phyloP scores from a whole-genome alignment of 1,140 invertebrate species.

The Brachionus koreanus region DNA sequence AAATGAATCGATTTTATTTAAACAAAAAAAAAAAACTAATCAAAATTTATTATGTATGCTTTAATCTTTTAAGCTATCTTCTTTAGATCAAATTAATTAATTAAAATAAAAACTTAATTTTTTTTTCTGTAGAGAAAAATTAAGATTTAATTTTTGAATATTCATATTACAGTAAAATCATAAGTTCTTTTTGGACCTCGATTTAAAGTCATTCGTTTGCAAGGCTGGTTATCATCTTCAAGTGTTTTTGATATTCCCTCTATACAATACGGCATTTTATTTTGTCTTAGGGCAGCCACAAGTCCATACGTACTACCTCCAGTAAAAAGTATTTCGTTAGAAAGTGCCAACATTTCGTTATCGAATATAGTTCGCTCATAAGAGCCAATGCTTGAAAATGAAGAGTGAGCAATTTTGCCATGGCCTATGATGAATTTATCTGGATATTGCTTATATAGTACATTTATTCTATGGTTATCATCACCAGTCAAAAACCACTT shows the following conservation, averaged over 20 bases:
- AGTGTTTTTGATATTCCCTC: neutral
- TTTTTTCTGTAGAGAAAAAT: neutral
- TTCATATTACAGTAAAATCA: neutral
- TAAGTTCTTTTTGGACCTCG: slow-evolving; percentile 7
- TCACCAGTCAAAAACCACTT: slow-evolving; percentile 9
- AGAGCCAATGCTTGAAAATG: neutral
- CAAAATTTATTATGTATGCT: neutral
- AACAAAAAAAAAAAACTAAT: neutral
- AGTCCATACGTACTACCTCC: slow-evolving; percentile 27
- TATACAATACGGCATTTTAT: slow-evolving; percentile 1
- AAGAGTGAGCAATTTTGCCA: neutral
- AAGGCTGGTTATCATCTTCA: neutral
- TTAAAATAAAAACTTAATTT: neutral
- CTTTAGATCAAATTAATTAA: neutral
- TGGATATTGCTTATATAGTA: neutral
- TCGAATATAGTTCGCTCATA: slow-evolving; percentile 2
- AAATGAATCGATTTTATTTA: neutral
- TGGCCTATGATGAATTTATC: neutral
- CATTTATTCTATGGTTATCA: neutral
- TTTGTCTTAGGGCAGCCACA: neutral
- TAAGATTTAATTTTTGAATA: neutral
- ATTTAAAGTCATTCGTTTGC: slow-evolving; percentile 20
- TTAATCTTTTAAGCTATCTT: neutral
- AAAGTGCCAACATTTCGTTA: neutral
- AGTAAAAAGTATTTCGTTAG: slow-evolving; percentile 21